phyloP scores from a whole-genome alignment of 1,140 invertebrate species.

The Lethocerus indicus region DNA sequence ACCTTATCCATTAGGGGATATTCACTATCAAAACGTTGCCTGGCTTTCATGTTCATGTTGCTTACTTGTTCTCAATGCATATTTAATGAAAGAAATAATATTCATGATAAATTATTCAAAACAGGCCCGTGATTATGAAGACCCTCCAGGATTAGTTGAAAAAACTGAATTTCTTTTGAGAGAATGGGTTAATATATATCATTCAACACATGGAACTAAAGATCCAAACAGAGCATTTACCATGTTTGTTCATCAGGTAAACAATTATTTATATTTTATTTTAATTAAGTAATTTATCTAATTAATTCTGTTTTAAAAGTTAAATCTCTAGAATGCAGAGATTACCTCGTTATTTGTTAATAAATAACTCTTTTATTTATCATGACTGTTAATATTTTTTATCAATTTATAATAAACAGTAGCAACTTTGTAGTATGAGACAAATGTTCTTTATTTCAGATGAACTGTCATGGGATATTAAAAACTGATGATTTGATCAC shows the following conservation, averaged over 20 bases:
- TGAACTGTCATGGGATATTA: slow-evolving; percentile 91
- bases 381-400: background rate
- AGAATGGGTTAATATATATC: slow-evolving; percentile 89
- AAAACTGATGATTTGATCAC: slow-evolving; percentile 96
- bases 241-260: slow-evolving; percentile 67
- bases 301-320: too few relatives aligned
- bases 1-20: too few relatives aligned
- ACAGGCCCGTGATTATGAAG: slow-evolving; percentile 76
- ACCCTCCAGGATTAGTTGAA: slow-evolving; percentile 84
- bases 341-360: too few relatives aligned
- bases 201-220: slow-evolving; percentile 54
- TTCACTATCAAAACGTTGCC: too few relatives aligned
- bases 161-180: slow-evolving; percentile 87
- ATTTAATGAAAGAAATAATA: too few relatives aligned
- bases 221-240: slow-evolving; percentile 91
- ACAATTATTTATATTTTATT: background rate
- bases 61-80: background rate
- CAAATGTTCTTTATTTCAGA: slow-evolving; percentile 38
- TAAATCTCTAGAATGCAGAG: too few relatives aligned
- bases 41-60: too few relatives aligned
- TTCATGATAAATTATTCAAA: too few relatives aligned
- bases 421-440: too few relatives aligned
- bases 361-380: background rate
- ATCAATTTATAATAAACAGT: background rate
- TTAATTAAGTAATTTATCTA: background rate